phyloP scores from a whole-genome alignment of 2,888 invertebrate species.

The Chirona hameri region DNA sequence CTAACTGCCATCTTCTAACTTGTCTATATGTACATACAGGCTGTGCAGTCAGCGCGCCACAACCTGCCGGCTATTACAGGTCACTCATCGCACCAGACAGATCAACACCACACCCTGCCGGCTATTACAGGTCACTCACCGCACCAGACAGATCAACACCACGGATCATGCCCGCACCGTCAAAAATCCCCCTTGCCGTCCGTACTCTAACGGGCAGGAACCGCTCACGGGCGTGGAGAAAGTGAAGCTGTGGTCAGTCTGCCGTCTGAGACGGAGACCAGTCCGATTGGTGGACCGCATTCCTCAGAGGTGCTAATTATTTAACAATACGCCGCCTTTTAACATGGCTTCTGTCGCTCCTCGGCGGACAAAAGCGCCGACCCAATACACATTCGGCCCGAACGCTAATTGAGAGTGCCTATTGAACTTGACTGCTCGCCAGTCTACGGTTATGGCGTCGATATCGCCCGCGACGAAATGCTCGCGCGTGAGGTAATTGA shows the following conservation, averaged over 20 bases:
- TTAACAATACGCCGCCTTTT: background rate
- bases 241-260: background rate
- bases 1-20: too few relatives aligned
- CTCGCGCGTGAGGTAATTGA: background rate
- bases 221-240: background rate
- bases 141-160: too few relatives aligned
- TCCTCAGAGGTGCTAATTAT: background rate
- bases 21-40: too few relatives aligned
- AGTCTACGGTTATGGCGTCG: background rate
- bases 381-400: background rate
- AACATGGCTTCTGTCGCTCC: background rate
- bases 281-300: background rate
- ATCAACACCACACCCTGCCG: too few relatives aligned
- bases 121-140: too few relatives aligned
- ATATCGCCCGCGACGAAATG: background rate
- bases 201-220: too few relatives aligned
- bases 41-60: too few relatives aligned
- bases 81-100: too few relatives aligned
- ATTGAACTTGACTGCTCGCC: background rate
- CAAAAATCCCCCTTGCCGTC: too few relatives aligned
- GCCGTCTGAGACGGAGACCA: background rate
- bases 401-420: background rate
- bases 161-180: too few relatives aligned
- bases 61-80: too few relatives aligned
- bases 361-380: background rate